Percentiles rank a stretch among this genome's conserved stretches.
phyloP scores from a whole-genome alignment of 2,113 vertebrate species.

The Chionis minor region DNA sequence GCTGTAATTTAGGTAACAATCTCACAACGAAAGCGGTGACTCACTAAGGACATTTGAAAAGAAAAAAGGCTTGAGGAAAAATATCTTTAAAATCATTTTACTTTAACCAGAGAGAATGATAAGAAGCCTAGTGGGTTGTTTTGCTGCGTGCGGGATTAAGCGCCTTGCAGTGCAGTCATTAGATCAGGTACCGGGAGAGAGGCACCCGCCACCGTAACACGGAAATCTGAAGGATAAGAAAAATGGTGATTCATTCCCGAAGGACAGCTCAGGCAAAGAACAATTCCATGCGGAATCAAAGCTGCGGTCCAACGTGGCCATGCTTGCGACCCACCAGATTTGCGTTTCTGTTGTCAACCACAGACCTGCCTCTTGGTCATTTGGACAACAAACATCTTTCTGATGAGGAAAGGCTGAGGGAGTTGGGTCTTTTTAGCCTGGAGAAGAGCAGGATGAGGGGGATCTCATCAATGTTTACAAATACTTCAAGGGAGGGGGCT shows the following conservation, averaged over 20 bases:
- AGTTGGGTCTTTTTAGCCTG: too few relatives aligned
- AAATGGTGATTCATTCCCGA: neutral
- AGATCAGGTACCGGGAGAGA: neutral
- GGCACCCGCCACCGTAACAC: neutral
- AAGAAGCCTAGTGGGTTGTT: neutral
- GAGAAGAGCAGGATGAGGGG: too few relatives aligned
- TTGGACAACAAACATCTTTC: too few relatives aligned
- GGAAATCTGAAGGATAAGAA: neutral
- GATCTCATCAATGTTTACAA: too few relatives aligned
- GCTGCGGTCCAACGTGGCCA: neutral
- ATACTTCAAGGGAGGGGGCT: too few relatives aligned
- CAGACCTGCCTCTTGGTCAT: neutral
- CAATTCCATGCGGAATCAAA: neutral
- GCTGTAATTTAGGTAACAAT: constrained; percentile 32
- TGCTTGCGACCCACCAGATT: neutral
- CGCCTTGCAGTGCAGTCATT: neutral
- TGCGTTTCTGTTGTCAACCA: neutral
- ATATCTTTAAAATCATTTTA: neutral
- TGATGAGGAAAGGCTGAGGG: too few relatives aligned
- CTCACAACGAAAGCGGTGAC: constrained; percentile 15
- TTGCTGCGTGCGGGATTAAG: neutral
- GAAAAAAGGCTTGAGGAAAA: neutral
- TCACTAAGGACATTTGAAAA: neutral
- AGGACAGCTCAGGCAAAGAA: neutral
- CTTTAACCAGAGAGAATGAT: neutral